Evolutionary conservation across 2,113 vertebrate genomes (phyloP).

Genomic region (Baryphthengus martii): DNA sequence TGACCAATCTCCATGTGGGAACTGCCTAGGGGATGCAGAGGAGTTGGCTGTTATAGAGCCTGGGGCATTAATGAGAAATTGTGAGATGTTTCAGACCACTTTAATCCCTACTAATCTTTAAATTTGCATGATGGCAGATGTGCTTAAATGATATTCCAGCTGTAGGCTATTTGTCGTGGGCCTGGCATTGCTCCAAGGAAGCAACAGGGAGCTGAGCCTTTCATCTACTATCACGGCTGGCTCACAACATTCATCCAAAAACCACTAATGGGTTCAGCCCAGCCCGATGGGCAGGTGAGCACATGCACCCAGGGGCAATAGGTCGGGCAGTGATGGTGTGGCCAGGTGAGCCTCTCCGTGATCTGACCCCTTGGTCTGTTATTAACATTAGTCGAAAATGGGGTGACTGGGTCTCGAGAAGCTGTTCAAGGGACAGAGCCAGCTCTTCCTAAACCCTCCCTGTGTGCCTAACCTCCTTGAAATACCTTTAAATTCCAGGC

Average conservation of each 20-base stretch:
- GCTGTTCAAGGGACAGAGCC: not conserved
- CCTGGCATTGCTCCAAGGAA: not conserved
- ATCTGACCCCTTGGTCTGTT: not conserved
- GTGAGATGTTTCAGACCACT: not conserved
- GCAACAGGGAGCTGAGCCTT: not conserved
- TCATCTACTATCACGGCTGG: not conserved
- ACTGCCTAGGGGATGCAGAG: not conserved
- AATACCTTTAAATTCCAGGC: not conserved
- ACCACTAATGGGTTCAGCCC: not conserved
- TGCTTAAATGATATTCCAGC: not conserved
- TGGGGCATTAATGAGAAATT: not conserved
- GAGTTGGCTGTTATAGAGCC: not conserved
- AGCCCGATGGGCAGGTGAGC: fast-evolving
- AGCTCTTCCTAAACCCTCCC: not conserved
- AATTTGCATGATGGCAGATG: not conserved
- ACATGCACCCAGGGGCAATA: fast-evolving
- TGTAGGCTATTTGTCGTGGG: not conserved
- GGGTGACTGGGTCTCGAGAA: not conserved
- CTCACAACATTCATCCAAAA: not conserved
- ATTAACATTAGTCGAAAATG: not conserved
- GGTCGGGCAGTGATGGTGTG: not conserved
- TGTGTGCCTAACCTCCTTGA: not conserved
- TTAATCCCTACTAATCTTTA: not conserved
- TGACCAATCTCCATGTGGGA: not conserved
- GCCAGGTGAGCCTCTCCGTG: not conserved